Conservation (phyloP, 2,888 invertebrate genomes). For the Apomyelois bistriatella region DNA sequence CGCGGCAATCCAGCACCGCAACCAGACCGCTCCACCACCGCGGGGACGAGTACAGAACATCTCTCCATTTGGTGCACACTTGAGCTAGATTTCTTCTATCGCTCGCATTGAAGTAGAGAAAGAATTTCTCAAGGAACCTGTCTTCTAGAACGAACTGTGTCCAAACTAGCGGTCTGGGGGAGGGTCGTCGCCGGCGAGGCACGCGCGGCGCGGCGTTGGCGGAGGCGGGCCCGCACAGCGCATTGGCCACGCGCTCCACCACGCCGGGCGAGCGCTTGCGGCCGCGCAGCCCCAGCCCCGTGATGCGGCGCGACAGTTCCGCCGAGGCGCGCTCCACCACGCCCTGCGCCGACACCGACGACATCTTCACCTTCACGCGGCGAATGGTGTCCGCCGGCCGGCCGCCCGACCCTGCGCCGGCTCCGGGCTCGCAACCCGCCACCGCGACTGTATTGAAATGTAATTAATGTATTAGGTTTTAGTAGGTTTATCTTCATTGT, state of each 20-base stretch:
- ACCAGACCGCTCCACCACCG: conserved; percentile 92
- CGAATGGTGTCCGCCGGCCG: conserved; percentile 68
- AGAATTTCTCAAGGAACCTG: conserved; percentile 90
- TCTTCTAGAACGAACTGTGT: conserved; percentile 91
- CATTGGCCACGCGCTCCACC: conserved; percentile 93
- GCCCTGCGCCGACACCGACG: conserved; percentile 92
- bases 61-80: conserved; percentile 93
- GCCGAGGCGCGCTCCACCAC: conserved; percentile 95
- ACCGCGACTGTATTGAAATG: conserved; percentile 65
- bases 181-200: conserved; percentile 69
- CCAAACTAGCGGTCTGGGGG: conserved; percentile 82
- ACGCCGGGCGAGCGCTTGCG: conserved; percentile 82
- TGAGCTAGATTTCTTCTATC: conserved; percentile 91
- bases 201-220: conserved; percentile 55
- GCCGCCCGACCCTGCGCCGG: conserved; percentile 49
- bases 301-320: conserved; percentile 93
- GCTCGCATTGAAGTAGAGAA: conserved; percentile 88
- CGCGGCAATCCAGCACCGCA: conserved; percentile 92
- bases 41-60: conserved; percentile 92
- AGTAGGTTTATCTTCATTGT: no score
- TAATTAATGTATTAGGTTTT: background rate
- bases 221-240: conserved; percentile 86
- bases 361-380: conserved; percentile 82
- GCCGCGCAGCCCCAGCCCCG: conserved; percentile 87
- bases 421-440: conserved; percentile 72